Conservation (phyloP, 2,888 invertebrate species). For the Phyllotreta cruciferae region DNA sequence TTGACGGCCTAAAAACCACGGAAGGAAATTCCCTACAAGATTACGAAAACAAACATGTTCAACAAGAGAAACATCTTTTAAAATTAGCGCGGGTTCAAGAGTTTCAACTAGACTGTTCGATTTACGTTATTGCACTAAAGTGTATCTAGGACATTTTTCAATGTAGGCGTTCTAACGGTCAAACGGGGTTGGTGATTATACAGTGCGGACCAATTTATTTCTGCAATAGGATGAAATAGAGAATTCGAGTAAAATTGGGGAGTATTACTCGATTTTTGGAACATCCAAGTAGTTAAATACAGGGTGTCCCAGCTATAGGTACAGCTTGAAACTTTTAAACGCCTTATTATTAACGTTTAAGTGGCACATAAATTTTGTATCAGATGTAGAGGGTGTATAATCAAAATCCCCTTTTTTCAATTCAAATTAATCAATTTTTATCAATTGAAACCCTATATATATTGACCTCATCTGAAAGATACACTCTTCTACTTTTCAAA, state of each 20-base stretch:
- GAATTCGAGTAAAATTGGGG: not conserved
- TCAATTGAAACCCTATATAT: too few species aligned
- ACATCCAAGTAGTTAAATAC: too few species aligned
- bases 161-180: constrained; percentile 7
- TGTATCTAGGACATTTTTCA: constrained; percentile 17
- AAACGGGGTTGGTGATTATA: not conserved
- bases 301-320: too few species aligned
- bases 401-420: too few species aligned
- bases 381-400: too few species aligned
- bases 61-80: not conserved
- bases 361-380: too few species aligned
- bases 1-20: not conserved
- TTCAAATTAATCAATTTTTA: too few species aligned
- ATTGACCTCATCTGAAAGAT: too few species aligned
- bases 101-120: constrained; percentile 21
- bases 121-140: constrained; percentile 23
- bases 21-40: constrained; percentile 8
- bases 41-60: constrained; percentile 4
- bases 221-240: not conserved
- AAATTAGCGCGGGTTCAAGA: constrained; percentile 5
- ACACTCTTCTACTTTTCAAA: too few species aligned
- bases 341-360: too few species aligned
- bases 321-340: too few species aligned
- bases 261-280: too few species aligned
- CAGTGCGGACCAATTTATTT: not conserved